Evolutionary conservation across 2,797 vertebrate genomes (phyloP), one percentile per base, ranked within the genome.

Genomic region (Cynodonichthys magdalenae): DNA sequence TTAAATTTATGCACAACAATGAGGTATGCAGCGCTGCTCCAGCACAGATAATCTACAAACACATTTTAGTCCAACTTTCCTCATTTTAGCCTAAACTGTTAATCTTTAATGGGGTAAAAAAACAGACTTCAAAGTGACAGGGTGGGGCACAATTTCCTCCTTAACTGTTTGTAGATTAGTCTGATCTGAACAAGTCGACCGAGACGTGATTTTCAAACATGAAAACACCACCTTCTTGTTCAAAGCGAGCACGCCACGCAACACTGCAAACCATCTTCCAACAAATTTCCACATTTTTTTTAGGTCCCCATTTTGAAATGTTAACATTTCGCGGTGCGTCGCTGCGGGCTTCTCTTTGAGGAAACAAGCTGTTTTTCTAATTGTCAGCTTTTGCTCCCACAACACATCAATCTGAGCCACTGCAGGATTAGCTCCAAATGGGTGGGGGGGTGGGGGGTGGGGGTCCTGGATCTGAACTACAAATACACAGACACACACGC

Each of bases 121-220:
- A 87, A 71, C 81, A 77, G 70, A 86, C 90, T 89, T 93, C 84
- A 93, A 92, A 93, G 87, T 46, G 39, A 2, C 47, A 72, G 89
- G 92, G 91, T 89, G 90, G 86, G 80, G 88, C 77, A 60, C 69
- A 49, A 66, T 82, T 92, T 90, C 86, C 87, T 84, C 80, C 80
- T 60, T 34, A 80, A 85, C 83, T 80, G 81, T 89, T 90, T 87
- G 75, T 81, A 88, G 87, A 85, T 85, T 80, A 81, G 82, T 88
- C 78, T 90, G 90, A 92, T 92, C 85, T 89, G 57, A 62, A 83
- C 79, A 90, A 91, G 75, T 82, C 84, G 57, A 87, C 59, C 74
- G 69, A 82, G 79, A 87, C 86, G 27, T 47, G 62, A 87, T 79
- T 80, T 83, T 45, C 66, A 69, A 68, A 79, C 77, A 79, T 74